Evolutionary conservation across 2,888 invertebrate species (phyloP), one percentile per base, ranked within the genome.

Genomic region (Trissolcus brochymenae): DNA sequence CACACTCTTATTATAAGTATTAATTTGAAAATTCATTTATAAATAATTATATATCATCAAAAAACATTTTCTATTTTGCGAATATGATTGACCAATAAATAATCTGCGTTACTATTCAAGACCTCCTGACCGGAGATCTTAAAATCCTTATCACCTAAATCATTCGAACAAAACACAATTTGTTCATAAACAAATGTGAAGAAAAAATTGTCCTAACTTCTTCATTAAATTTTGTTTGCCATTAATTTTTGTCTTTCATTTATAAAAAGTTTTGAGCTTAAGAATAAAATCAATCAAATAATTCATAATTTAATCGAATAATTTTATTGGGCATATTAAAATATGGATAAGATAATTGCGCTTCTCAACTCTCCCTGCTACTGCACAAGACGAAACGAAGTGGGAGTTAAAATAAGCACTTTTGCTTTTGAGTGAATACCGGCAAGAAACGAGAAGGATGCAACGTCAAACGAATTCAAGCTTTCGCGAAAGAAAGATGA

Each of bases 341-440:
- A 35, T 35, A 35, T 7, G 35, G 35, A 35, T 35, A 35, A 35
- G 35, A 35, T 55, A 61, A 71, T 71, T 71, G 56, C 41, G 56
- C 51, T 40, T 56, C 41, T 62, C 7, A 55, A n/a, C 2, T 35
- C 35, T 35, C 21, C 29, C 40, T 9, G 9, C 11, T 16, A 51
- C 21, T 49, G 46, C 13, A 53, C 43, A 64, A 51, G 35, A 71
- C 35, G 57, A 71, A 57, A 53, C 64, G 57, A 71, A 71, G 62
- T 71, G 64, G 71, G 51, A 64, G 71, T 71, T 71, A 71, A 71
- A 71, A 62, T 71, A 71, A 71, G 64, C 64, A 57, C 62, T 71
- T 68, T 7, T 25, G 29, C 53, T n/a, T 71, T 62, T 53, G 53
- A 64, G 51, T 35, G 62, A 57, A 64, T 16, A 13, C 62, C 51